Conservation (phyloP, 30 jellyfish, hydroid and myxozoan species). For the Chrysaora quinquecirrha region DNA sequence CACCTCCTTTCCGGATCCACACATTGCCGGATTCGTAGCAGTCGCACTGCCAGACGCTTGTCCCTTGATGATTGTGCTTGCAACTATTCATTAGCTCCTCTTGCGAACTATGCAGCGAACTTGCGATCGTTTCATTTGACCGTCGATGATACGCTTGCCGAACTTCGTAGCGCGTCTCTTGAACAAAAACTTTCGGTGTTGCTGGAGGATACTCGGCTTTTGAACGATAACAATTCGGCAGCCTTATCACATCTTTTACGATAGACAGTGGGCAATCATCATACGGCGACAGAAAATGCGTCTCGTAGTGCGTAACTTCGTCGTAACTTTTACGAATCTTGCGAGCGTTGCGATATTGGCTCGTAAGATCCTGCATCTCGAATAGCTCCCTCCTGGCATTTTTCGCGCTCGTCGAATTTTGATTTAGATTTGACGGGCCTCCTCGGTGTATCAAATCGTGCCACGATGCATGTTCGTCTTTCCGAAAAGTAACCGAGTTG, state of each 20-base stretch:
- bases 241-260: slow-evolving; percentile 64
- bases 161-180: slow-evolving; percentile 63
- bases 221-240: slow-evolving; percentile 38
- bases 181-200: slow-evolving; percentile 74
- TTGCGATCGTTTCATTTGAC: slow-evolving; percentile 77
- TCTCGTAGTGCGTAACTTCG: slow-evolving; percentile 59
- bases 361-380: slow-evolving; percentile 11
- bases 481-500: slow-evolving; percentile 23
- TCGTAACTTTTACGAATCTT: slow-evolving; percentile 30
- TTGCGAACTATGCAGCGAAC: slow-evolving; percentile 54
- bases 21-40: slow-evolving; percentile 62
- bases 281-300: slow-evolving; percentile 61
- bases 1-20: slow-evolving; percentile 47
- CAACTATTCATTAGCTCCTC: slow-evolving; percentile 41
- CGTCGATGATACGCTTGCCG: slow-evolving; percentile 79
- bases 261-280: slow-evolving; percentile 86
- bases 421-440: neutral
- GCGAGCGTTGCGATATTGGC: slow-evolving; percentile 22
- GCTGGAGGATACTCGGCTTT: slow-evolving; percentile 27
- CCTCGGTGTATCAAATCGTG: slow-evolving; percentile 11
- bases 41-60: slow-evolving; percentile 74
- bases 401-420: neutral
- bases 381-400: neutral
- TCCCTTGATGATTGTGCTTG: slow-evolving; percentile 52
- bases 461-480: slow-evolving; percentile 45